phyloP scores from a whole-genome alignment of 2,797 vertebrate species.

The Catamblyrhynchus diadema region DNA sequence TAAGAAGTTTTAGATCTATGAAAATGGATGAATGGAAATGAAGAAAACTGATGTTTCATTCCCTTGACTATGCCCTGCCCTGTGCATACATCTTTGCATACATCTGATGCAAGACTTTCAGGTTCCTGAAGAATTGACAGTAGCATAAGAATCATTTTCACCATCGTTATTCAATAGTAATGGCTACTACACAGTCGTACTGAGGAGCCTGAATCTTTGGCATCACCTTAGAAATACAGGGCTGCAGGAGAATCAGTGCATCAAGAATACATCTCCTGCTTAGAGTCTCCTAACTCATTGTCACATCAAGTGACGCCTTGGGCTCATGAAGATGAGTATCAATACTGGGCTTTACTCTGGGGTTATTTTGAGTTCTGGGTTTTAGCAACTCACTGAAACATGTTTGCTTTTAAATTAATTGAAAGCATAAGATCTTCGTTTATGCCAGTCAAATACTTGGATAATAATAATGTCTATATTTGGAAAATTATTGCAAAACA shows the following conservation, averaged over 20 bases:
- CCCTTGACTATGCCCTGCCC: neutral
- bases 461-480: neutral
- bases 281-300: neutral
- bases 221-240: neutral
- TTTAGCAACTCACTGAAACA: neutral
- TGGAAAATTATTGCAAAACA: neutral
- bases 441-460: neutral
- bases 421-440: neutral
- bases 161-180: neutral
- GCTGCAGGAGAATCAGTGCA: neutral
- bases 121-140: neutral
- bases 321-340: neutral
- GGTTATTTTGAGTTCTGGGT: neutral
- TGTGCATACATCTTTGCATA: neutral
- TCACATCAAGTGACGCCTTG: neutral
- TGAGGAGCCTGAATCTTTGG: neutral
- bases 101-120: neutral
- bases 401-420: neutral
- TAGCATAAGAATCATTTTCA: fast-evolving
- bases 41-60: neutral
- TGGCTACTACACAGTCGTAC: neutral
- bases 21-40: neutral
- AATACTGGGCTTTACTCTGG: neutral
- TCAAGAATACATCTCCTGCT: neutral
- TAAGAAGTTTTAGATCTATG: neutral